phyloP scores from a whole-genome alignment of 2,888 invertebrate species.

The Aplocera efformata region DNA sequence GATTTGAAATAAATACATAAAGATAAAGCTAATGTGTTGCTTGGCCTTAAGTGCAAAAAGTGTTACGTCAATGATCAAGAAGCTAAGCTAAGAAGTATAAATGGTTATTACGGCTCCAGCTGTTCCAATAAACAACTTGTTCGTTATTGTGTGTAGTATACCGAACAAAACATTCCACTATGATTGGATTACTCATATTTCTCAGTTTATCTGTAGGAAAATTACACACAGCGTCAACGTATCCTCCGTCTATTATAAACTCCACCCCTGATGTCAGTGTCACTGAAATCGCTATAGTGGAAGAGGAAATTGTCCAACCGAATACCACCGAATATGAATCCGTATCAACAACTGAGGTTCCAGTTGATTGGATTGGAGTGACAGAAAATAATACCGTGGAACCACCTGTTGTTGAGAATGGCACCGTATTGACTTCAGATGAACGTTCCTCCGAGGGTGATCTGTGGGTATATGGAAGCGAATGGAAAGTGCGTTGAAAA shows the following conservation, averaged over 20 bases:
- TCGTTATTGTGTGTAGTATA: slow-evolving; percentile 14
- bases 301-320: slow-evolving; percentile 2
- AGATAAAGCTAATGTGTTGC: slow-evolving; percentile 9
- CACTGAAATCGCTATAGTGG: background rate
- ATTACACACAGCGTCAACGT: too few relatives aligned
- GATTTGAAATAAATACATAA: background rate
- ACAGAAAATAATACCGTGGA: background rate
- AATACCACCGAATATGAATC: background rate
- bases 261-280: slow-evolving; percentile 7
- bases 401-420: slow-evolving; percentile 21
- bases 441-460: slow-evolving; percentile 50
- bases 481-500: slow-evolving; percentile 47
- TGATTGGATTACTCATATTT: slow-evolving; percentile 45
- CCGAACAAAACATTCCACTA: slow-evolving; percentile 31
- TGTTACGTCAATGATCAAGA: slow-evolving; percentile 46
- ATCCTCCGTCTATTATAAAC: slow-evolving; percentile 5
- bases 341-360: background rate
- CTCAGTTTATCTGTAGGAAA: slow-evolving; percentile 41
- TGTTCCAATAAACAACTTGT: slow-evolving; percentile 45
- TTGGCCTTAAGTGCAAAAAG: slow-evolving; percentile 59
- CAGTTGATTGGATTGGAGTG: background rate
- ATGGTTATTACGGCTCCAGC: slow-evolving; percentile 51
- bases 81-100: slow-evolving; percentile 44
- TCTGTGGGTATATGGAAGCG: slow-evolving; percentile 46
- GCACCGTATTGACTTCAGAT: slow-evolving; percentile 36